A percentile compares a stretch with the other conserved stretches of the same genome.
phyloP scores from a whole-genome alignment of 2,888 invertebrate genomes.

The Acrobasis repandana region DNA sequence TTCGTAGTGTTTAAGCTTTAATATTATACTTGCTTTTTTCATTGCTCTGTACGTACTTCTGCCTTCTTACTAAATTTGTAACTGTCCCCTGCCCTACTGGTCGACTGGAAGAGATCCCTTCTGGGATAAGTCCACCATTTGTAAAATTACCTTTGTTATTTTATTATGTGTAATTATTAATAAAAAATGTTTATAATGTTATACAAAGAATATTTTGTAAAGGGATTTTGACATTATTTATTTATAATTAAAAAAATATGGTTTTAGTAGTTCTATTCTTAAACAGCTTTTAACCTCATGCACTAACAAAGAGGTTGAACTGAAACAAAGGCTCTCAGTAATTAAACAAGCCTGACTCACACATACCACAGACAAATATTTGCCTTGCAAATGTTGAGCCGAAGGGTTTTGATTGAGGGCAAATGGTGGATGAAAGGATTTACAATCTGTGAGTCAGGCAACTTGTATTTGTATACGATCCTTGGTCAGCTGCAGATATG shows the following conservation, averaged over 20 bases:
- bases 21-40: too few relatives aligned
- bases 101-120: too few relatives aligned
- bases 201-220: too few relatives aligned
- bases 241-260: background rate
- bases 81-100: too few relatives aligned
- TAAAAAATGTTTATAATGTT: too few relatives aligned
- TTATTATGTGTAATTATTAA: too few relatives aligned
- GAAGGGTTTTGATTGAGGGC: slow-evolving; percentile 34
- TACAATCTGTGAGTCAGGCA: slow-evolving; percentile 1
- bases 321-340: slow-evolving; percentile 12
- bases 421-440: slow-evolving; percentile 11
- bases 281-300: background rate
- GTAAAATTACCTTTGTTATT: too few relatives aligned
- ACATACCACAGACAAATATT: slow-evolving; percentile 16
- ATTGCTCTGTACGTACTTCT: too few relatives aligned
- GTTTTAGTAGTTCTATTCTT: background rate
- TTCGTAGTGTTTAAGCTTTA: too few relatives aligned
- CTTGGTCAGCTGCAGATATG: background rate
- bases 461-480: background rate
- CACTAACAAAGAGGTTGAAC: slow-evolving; percentile 7
- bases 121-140: too few relatives aligned
- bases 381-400: slow-evolving; percentile 20
- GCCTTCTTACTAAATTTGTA: too few relatives aligned
- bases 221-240: too few relatives aligned
- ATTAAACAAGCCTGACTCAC: slow-evolving; percentile 16